These are phyloP conservation scores for Eubasilissa splendida DNA, from an alignment of 2,888 invertebrate genomes.

Conservation along the genomic window DNA sequence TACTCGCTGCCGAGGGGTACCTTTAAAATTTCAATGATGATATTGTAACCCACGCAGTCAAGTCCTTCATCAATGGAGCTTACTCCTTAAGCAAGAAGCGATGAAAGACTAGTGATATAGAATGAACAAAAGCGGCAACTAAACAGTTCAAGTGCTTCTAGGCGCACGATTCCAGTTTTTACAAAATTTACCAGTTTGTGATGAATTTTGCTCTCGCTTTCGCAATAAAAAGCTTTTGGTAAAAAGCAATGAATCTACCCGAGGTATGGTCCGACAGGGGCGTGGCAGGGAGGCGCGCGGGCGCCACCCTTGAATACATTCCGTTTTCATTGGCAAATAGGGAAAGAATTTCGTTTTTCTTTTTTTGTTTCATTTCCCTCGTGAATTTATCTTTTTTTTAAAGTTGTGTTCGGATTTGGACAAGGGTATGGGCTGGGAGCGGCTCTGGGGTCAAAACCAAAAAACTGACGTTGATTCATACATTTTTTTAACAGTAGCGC, in stretches of 20 bases:
- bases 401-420: conserved; percentile 34
- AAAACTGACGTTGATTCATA: conserved; percentile 55
- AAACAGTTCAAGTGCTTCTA: conserved; percentile 24
- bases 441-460: conserved; percentile 33
- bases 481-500: conserved; percentile 35
- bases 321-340: conserved; percentile 53
- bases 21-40: too few relatives aligned
- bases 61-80: too few relatives aligned
- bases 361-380: conserved; percentile 54
- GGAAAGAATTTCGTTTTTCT: conserved; percentile 50
- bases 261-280: conserved; percentile 39
- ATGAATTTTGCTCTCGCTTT: conserved; percentile 43
- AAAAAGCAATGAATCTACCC: conserved; percentile 50
- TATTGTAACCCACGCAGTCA: too few relatives aligned
- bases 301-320: conserved; percentile 50
- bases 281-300: background rate
- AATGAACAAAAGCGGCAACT: background rate
- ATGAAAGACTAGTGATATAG: background rate
- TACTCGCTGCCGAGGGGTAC: too few relatives aligned
- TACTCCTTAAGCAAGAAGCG: background rate
- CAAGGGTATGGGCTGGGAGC: conserved; percentile 19
- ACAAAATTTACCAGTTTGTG: conserved; percentile 48
- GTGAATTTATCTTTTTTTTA: conserved; percentile 53
- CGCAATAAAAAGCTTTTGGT: conserved; percentile 50
- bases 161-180: conserved; percentile 34